Conservation (phyloP, 2,113 vertebrate species). For the Ivindomyrus marchei region DNA sequence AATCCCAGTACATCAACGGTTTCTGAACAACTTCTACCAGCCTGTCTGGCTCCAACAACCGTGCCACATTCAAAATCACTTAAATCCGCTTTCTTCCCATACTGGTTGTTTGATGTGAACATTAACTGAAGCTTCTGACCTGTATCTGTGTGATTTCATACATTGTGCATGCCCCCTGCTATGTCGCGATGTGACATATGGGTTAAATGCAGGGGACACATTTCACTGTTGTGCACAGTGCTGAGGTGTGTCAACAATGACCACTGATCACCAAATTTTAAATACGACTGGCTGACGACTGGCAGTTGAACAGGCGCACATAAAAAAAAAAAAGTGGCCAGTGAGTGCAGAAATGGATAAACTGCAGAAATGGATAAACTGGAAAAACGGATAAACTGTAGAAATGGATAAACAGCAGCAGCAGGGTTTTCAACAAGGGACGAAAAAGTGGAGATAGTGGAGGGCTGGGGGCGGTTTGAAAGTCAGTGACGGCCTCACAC, state of each 20-base stretch:
- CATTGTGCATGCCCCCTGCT: too few species aligned
- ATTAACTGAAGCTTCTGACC: too few species aligned
- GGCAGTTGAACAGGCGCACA: not conserved
- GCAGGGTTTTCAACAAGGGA: not conserved
- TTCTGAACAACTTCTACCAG: not conserved
- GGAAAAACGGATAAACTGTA: too few species aligned
- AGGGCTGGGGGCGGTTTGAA: not conserved
- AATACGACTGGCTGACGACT: not conserved
- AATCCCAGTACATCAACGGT: not conserved
- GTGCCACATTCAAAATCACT: not conserved
- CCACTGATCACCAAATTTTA: too few species aligned
- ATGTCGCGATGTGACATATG: too few species aligned
- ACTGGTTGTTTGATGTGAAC: not conserved
- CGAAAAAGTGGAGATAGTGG: not conserved
- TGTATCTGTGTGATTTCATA: too few species aligned
- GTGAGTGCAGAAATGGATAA: not conserved
- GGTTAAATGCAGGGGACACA: too few species aligned
- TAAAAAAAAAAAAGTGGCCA: not conserved
- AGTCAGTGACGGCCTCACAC: not conserved
- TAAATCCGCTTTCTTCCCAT: not conserved
- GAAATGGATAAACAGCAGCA: not conserved
- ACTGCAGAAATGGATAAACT: not conserved
- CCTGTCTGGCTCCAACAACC: not conserved
- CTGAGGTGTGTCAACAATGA: too few species aligned
- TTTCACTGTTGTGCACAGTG: too few species aligned